Evolutionary conservation across 2,888 invertebrate genomes (phyloP).

Genomic region (Hydropsyche betteni): DNA sequence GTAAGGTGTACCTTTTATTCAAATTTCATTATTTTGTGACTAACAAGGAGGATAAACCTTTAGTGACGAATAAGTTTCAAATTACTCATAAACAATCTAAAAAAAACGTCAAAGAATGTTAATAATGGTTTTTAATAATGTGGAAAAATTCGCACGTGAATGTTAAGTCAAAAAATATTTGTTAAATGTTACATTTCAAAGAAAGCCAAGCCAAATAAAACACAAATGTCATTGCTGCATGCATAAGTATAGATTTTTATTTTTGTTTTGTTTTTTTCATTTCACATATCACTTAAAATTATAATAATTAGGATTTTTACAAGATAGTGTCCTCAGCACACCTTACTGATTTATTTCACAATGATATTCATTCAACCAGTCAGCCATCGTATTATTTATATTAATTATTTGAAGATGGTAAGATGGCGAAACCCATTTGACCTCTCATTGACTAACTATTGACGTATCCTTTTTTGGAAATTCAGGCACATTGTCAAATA

Average conservation of each 20-base stretch:
- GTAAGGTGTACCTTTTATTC: no score
- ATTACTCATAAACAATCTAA: no score
- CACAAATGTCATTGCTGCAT: conserved; percentile 49
- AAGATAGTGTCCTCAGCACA: conserved; percentile 50
- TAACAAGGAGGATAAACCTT: no score
- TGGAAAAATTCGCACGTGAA: no score
- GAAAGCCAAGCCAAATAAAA: conserved; percentile 15
- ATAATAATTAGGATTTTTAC: conserved; percentile 51
- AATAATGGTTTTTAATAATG: no score
- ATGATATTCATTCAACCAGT: conserved; percentile 35
- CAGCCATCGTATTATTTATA: conserved; percentile 29
- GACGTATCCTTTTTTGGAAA: conserved; percentile 46
- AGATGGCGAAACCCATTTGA: conserved; percentile 33
- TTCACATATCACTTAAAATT: conserved; percentile 51
- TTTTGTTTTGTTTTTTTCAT: conserved; percentile 50
- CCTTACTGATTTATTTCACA: conserved; percentile 41
- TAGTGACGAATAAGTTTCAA: no score
- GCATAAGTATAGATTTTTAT: conserved; percentile 52
- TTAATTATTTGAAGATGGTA: conserved; percentile 13
- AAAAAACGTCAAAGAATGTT: no score
- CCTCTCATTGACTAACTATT: conserved; percentile 48
- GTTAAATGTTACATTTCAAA: no score
- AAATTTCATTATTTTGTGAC: no score
- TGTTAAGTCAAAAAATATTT: no score
- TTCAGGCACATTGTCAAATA: conserved; percentile 49